phyloP scores from a whole-genome alignment of 2,113 vertebrate species.

The Fulica atra region DNA sequence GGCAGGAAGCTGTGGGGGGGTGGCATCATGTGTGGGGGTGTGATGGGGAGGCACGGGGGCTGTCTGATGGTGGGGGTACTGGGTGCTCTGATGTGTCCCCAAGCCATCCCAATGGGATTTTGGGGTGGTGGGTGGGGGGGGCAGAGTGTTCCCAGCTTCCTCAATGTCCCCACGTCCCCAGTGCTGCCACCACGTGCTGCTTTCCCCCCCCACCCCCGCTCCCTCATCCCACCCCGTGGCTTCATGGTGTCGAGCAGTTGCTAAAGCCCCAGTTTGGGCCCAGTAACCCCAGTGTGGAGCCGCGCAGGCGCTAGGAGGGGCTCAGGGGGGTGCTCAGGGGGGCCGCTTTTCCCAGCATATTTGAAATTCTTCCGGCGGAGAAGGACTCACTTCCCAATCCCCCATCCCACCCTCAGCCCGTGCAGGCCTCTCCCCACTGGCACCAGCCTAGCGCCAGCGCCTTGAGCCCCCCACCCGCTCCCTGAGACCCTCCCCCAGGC shows the following conservation, averaged over 20 bases:
- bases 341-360: not conserved
- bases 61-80: rapidly evolving
- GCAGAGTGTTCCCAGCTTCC: not conserved
- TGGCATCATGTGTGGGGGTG: too few relatives aligned
- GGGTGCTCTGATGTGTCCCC: rapidly evolving
- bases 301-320: not conserved
- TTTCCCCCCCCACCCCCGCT: too few relatives aligned
- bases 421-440: not conserved
- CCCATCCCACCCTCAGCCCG: not conserved
- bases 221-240: not conserved
- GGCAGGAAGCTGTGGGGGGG: not conserved
- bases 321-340: not conserved
- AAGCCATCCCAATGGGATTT: rapidly evolving
- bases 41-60: not conserved
- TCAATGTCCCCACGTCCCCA: not conserved
- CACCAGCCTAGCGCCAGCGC: not conserved
- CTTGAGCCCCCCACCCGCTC: too few relatives aligned
- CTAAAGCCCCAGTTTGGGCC: not conserved
- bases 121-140: too few relatives aligned
- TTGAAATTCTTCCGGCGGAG: not conserved
- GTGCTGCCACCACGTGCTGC: rapidly evolving
- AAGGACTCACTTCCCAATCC: not conserved
- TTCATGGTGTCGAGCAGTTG: rapidly evolving
- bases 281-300: not conserved
- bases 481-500: not conserved